Percentiles rank a stretch among this genome's conserved stretches.
These are phyloP conservation scores for Neomorphus geoffroyi DNA, from an alignment of 2,797 vertebrate genomes.

Conservation along the genomic window DNA sequence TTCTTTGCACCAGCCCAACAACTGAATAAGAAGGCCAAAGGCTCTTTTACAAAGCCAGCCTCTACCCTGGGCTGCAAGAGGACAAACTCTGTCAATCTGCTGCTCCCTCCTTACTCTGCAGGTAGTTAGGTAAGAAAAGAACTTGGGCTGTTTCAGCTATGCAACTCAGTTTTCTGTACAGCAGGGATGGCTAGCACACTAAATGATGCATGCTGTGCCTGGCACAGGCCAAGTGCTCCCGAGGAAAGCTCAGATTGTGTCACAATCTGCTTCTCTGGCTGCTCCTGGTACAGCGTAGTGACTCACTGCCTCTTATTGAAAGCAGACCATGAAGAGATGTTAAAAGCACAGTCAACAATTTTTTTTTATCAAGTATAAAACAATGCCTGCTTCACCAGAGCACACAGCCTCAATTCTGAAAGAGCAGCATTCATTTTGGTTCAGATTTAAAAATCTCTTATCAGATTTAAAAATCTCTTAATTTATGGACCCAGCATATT, in stretches of 20 bases:
- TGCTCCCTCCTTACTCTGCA: not conserved
- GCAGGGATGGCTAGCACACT: not conserved
- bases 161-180: not conserved
- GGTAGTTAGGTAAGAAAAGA: not conserved
- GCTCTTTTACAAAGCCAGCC: not conserved
- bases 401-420: not conserved
- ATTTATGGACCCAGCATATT: not conserved
- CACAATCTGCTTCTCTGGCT: not conserved
- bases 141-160: not conserved
- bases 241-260: not conserved
- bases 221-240: not conserved
- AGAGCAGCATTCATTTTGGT: not conserved
- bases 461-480: not conserved
- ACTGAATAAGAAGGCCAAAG: not conserved
- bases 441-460: not conserved
- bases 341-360: not conserved
- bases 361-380: not conserved
- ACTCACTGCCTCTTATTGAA: not conserved
- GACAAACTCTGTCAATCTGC: not conserved
- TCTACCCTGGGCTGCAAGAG: not conserved
- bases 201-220: not conserved
- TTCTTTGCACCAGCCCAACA: not conserved
- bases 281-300: not conserved
- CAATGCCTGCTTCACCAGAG: not conserved
- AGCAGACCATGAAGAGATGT: not conserved